Conservation (phyloP, 2,113 vertebrate genomes). For the Rafetus swinhoei region DNA sequence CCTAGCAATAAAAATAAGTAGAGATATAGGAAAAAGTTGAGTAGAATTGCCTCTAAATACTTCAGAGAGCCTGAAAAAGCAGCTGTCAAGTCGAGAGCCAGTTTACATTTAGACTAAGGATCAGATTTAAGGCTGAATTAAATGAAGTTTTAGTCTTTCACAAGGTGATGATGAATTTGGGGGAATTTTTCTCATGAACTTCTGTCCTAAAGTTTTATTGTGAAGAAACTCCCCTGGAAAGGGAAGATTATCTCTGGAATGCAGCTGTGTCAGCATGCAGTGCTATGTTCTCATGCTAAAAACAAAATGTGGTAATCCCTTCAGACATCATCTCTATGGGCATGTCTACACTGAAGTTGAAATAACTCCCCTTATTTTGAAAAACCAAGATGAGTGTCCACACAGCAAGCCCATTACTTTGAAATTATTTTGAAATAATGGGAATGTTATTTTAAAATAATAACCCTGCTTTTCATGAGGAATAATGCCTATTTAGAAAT, state of each 20-base stretch:
- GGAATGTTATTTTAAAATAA: too few species aligned
- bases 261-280: not conserved
- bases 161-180: not conserved
- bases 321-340: not conserved
- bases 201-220: not conserved
- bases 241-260: not conserved
- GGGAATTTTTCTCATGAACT: not conserved
- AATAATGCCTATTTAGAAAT: too few species aligned
- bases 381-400: too few species aligned
- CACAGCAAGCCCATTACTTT: too few species aligned
- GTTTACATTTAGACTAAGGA: not conserved
- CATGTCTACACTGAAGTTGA: too few species aligned
- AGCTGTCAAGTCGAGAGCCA: not conserved
- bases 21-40: not conserved
- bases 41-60: not conserved
- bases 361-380: too few species aligned
- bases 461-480: too few species aligned
- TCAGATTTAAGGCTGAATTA: not conserved
- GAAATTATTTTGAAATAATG: too few species aligned
- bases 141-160: not conserved
- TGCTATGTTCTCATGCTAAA: not conserved
- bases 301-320: slow-evolving; percentile 22
- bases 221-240: not conserved
- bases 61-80: not conserved
- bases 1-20: not conserved